Evolutionary conservation across 1,140 invertebrate species (phyloP), one percentile per base, ranked within the genome.

Genomic region (Galendromus occidentalis): DNA sequence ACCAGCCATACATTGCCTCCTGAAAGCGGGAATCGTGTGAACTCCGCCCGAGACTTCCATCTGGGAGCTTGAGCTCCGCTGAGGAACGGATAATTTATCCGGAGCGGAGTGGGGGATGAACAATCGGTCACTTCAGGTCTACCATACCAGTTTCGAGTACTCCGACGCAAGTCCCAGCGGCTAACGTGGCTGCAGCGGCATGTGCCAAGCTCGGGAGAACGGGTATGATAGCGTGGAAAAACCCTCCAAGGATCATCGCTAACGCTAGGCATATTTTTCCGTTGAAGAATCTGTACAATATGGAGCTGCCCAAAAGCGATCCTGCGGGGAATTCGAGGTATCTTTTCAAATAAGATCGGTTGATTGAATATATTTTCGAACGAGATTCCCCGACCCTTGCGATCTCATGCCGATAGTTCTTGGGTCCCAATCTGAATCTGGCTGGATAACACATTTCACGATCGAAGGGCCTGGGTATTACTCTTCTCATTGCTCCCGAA

Each of bases 1-100:
- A 59, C 51, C 12, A 59, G 51, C 51, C 51, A 59, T 1, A 59
- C 51, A 59, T 59, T 59, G 51, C 51, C 22, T 20, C 51, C 51
- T 59, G 33, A n/a, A n/a, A n/a, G n/a, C 9, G 33, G 33, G 9
- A 39, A 39, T 39, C 33, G 9, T n/a, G n/a, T n/a, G n/a, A n/a
- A n/a, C n/a, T n/a, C n/a, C n/a, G n/a, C n/a, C n/a, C n/a, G n/a
- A n/a, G n/a, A n/a, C n/a, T n/a, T n/a, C n/a, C n/a, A n/a, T n/a
- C n/a, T n/a, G n/a, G n/a, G n/a, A n/a, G n/a, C n/a, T n/a, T n/a
- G n/a, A n/a, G n/a, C n/a, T n/a, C n/a, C n/a, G n/a, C n/a, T n/a
- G n/a, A n/a, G n/a, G n/a, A n/a, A n/a, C n/a, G n/a, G n/a, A n/a
- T n/a, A n/a, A n/a, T n/a, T n/a, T n/a, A n/a, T n/a, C n/a, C n/a